Base-by-base conservation (phyloP, 2,888 invertebrate species). In the Choristoneura rosaceana region DNA sequence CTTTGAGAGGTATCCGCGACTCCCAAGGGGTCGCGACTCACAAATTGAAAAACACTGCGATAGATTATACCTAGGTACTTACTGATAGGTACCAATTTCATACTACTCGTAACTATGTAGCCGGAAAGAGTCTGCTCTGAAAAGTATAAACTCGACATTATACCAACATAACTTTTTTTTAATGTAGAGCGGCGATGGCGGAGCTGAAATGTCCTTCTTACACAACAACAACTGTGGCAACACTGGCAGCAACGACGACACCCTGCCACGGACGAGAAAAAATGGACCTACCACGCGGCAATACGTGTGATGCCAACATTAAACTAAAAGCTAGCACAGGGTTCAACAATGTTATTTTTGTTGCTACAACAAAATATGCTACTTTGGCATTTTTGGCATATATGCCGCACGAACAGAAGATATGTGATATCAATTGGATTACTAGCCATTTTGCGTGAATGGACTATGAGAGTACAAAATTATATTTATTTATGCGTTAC, bases 161-260 rank as follows among this genome's bases (percentile, higher is more conserved):
- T 10, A 43, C 2, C 12, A 12, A 12, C 10, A 12, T 43, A n/a
- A 14, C 4, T 65, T 75, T 76, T 73, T 79, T 60, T 82, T n/a
- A n/a, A 76, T 74, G 3, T 78, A 94, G 92, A 86, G 90, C 64
- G 90, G 90, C 1, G 94, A 94, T 70, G 87, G 89, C 45, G 91
- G 91, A 0, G 96, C 96, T 82, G 96, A 96, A 91, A 96, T 96
- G 95, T 96, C 96, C 64, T 96, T 96, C 88, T 89, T 96, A 79
- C 96, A 96, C 83, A 96, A 96, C 89, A 96, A 96, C 90, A 96
- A 96, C 81, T 90, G 89, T 75, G 84, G 84, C 43, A 81, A 90
- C 77, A 88, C 90, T 61, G 90, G 90, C 0, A 89, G 85, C 75
- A 90, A 89, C 64, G 93, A 93, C 52, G 92, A 91, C 68, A 88